Evolutionary conservation across 2,797 vertebrate genomes (phyloP), one percentile per base, ranked within the genome.

Genomic region (Okamejei kenojei): DNA sequence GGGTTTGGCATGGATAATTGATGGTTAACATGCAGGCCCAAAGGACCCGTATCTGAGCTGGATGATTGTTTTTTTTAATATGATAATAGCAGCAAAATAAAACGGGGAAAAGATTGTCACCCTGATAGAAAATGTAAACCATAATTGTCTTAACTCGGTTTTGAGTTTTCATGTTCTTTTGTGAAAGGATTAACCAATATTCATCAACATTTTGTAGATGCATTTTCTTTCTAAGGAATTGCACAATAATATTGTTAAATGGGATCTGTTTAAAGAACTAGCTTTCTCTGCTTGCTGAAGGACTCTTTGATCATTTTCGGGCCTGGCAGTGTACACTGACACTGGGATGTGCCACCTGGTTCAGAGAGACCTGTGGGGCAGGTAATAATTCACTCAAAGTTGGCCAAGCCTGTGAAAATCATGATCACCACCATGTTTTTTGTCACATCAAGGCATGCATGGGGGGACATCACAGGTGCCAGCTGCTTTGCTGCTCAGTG

Each of bases 401-500:
- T 86, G 4, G 3, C 82, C 11, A 38, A n/a, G 58, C 29, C 82
- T 63, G 26, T 10, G 13, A 86, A 63, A 61, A 61, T 86, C 58
- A 86, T 63, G 58, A 84, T 26, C 61, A 61, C 21, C 45, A 9
- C 19, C 11, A 84, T 9, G 1, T n/a, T 63, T 84, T 63, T 29
- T 54, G 81, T 58, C 81, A n/a, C 54, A 84, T 84, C 81, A 84
- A n/a, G 23, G 29, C 29, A 65, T 13, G 29, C 58, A 63, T 86
- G 82, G 61, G 61, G 32, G 84, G 19, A 68, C 61, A 88, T 88
- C 84, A 88, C 84, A 88, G 84, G 84, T 68, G n/a, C 35, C 63
- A 88, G 63, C 63, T 88, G 61, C 84, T 88, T 79, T 88, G n/a
- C 63, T 88, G 84, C 21, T n/a, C 61, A 88, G 7, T 88, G 84